These are phyloP conservation scores for Campylorhamphus procurvoides DNA, from an alignment of 2,113 vertebrate genomes.

Conservation along the genomic window DNA sequence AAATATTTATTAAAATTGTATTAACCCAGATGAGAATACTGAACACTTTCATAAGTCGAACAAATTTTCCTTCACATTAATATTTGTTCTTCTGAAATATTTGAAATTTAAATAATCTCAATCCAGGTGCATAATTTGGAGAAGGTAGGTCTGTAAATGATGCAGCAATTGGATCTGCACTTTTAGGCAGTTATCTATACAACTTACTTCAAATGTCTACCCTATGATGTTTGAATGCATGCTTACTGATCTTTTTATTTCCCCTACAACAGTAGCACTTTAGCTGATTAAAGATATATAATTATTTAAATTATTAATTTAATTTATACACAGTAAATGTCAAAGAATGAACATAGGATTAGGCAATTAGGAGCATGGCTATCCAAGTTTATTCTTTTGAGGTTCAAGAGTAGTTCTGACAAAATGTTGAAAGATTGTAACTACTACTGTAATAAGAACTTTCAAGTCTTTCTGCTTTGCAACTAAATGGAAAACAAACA, in stretches of 20 bases:
- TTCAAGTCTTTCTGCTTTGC: not conserved
- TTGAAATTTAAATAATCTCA: not conserved
- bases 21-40: not conserved
- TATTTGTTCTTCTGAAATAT: not conserved
- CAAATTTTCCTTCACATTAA: not conserved
- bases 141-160: not conserved
- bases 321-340: not conserved
- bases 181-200: not conserved
- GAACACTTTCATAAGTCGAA: not conserved
- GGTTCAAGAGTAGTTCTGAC: not conserved
- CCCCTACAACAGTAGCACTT: not conserved
- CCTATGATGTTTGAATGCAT: not conserved
- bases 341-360: not conserved
- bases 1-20: not conserved
- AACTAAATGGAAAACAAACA: not conserved
- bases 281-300: not conserved
- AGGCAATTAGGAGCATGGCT: not conserved
- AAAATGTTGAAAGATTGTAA: not conserved
- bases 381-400: not conserved
- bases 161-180: not conserved
- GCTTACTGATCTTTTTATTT: not conserved
- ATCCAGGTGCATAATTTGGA: not conserved
- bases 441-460: not conserved
- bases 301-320: not conserved
- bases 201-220: not conserved